Percentiles rank a stretch among this genome's conserved stretches.
Evolutionary conservation across 2,888 invertebrate species (phyloP).

Genomic region (Agapetus fuscipes): DNA sequence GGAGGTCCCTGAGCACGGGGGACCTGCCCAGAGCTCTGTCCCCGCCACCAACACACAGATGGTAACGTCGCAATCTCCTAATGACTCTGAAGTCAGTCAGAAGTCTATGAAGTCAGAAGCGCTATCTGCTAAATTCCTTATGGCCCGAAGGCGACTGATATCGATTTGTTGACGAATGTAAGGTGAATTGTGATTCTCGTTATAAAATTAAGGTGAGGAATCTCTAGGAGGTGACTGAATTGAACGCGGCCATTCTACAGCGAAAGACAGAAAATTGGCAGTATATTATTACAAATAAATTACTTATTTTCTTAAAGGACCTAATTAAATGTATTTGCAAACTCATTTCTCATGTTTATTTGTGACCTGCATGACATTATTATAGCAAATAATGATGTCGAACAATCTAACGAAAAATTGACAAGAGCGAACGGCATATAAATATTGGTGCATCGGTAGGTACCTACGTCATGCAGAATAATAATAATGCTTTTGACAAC

Average conservation of each 20-base stretch:
- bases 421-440: not conserved
- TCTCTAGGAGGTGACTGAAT: too few relatives aligned
- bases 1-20: conserved; percentile 74
- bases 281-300: not conserved
- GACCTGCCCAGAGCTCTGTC: conserved; percentile 58
- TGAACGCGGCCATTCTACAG: too few relatives aligned
- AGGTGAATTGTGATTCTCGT: too few relatives aligned
- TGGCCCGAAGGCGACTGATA: not conserved
- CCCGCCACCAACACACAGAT: conserved; percentile 34
- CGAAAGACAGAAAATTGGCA: too few relatives aligned
- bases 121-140: too few relatives aligned
- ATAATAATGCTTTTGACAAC: too few relatives aligned
- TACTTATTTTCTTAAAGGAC: not conserved
- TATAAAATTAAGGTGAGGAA: too few relatives aligned
- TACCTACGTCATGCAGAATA: too few relatives aligned
- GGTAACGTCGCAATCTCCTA: conserved; percentile 24
- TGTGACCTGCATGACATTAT: not conserved
- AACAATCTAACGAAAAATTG: not conserved
- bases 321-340: not conserved
- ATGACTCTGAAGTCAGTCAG: conserved; percentile 25
- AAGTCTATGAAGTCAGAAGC: conserved; percentile 39
- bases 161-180: too few relatives aligned
- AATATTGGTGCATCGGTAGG: too few relatives aligned
- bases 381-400: not conserved
- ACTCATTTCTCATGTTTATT: too few relatives aligned